Evolutionary conservation across 2,797 vertebrate genomes (phyloP), one percentile per base, ranked within the genome.

Genomic region (Phoxinus dragarum): DNA sequence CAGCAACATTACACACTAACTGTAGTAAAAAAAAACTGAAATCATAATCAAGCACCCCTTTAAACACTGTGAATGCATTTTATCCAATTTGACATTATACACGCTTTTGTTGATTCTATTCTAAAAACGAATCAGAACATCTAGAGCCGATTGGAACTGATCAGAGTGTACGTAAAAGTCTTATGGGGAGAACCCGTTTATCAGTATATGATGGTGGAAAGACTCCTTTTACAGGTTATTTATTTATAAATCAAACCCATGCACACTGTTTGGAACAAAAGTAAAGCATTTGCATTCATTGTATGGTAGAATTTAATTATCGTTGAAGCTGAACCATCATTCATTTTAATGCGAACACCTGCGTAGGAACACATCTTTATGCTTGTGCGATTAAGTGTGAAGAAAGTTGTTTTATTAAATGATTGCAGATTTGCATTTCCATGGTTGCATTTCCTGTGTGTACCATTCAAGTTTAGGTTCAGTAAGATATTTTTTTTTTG

Each of bases 281-380:
- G 21, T 76, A 23, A 38, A 31, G 17, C 61, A 67, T 66, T 67
- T 80, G 77, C 42, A 52, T 68, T 38, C 61, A 34, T 68, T 68
- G 78, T 52, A 52, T 67, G 19, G 42, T 49, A 2, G 31, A 49
- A 80, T 67, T 80, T 52, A 49, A 80, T 68, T 52, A 67, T 80
- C 21, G 1, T 5, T 52, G 78, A 68, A 47, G 64, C 31, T 16
- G 61, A 67, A 66, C 16, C 69, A 49, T 42, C 36, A 21, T 47
- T 80, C 42, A 67, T 23, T 61, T 34, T 79, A 66, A 79, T 79
- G 9, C 1, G n/a, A 44, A 79, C 59, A 79, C n/a, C 77, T 64
- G 40, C 9, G 1, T 40, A 66, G 61, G 27, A 66, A 49, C 36
- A 34, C 31, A 23, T 38, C 17, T 54, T 76, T 54, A 47, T 67